Evolutionary conservation across 1,140 invertebrate species (phyloP), one percentile per base, ranked within the genome.

Genomic region (Atta cephalotes): DNA sequence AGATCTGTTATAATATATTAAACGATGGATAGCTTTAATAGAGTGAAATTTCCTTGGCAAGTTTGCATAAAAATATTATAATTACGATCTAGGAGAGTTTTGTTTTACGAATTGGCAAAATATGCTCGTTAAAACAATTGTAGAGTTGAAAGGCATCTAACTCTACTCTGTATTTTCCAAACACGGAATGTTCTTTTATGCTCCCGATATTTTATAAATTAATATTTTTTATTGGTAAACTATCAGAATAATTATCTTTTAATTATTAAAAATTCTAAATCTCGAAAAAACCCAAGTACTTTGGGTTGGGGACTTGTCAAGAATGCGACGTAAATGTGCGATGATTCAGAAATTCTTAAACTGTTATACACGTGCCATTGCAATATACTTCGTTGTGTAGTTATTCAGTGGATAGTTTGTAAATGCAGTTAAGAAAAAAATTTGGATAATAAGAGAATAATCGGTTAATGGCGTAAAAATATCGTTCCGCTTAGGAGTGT

Each of bases 321-420:
- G 45, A 79, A 62, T 28, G 53, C 5, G 53, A 31, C 18, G 18
- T 35, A 60, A 39, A 31, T 7, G 25, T 18, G 16, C 39, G 14
- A 63, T 63, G 58, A 18, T 65, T 25, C 31, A 49, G 25, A 21
- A 58, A 60, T 79, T 65, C 39, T 79, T 66, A 60, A 76, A 60
- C 7, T 79, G 25, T 49, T 65, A 39, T 63, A 49, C 18, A 25
- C 39, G 18, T 51, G 35, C 16, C 35, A 62, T 62, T 45, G 58
- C 76, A 25, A 45, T 21, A n/a, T 68, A 80, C 45, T 79, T 53
- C 28, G 49, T 66, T 68, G 77, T 68, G 28, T 68, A 80, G 62
- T 66, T 66, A 65, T 49, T 53, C n/a, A 21, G 14, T 66, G 45
- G 18, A 21, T 79, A 79, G 62, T 68, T 80, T 80, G 51, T 68